Conservation (phyloP, 2,797 vertebrate species). For the Ctenopoma kingsleyae region DNA sequence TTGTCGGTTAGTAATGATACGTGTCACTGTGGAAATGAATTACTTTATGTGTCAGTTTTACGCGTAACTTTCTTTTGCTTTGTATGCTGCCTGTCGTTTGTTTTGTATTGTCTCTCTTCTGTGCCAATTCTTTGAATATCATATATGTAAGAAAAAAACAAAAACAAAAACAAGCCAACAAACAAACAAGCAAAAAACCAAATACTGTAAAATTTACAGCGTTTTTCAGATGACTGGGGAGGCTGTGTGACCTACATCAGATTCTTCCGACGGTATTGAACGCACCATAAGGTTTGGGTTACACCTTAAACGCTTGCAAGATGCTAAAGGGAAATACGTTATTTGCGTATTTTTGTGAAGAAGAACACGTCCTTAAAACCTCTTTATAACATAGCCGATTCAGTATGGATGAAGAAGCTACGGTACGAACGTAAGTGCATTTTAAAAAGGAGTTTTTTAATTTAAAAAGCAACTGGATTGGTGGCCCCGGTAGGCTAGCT, state of each 20-base stretch:
- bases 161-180: too few relatives aligned
- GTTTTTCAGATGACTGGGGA: too few relatives aligned
- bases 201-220: too few relatives aligned
- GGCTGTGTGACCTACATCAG: accelerated
- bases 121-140: too few relatives aligned
- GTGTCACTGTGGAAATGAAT: not conserved
- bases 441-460: constrained; percentile 4
- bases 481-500: constrained; percentile 60
- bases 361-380: constrained; percentile 29
- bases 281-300: constrained; percentile 53
- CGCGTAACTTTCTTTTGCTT: not conserved
- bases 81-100: not conserved
- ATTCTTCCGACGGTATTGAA: constrained; percentile 35
- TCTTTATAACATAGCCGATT: constrained; percentile 3
- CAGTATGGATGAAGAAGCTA: constrained; percentile 63
- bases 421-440: constrained; percentile 62
- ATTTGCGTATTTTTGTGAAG: constrained; percentile 41
- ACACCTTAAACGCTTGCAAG: constrained; percentile 54
- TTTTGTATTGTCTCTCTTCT: not conserved
- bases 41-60: not conserved
- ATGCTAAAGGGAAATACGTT: constrained; percentile 61
- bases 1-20: too few relatives aligned
- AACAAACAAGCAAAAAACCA: too few relatives aligned
- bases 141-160: too few relatives aligned
- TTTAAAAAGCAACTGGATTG: constrained; percentile 27